Percentiles rank a stretch among this genome's conserved stretches.
Evolutionary conservation across 2,888 invertebrate genomes (phyloP).

Genomic region (Ophion ellenae): DNA sequence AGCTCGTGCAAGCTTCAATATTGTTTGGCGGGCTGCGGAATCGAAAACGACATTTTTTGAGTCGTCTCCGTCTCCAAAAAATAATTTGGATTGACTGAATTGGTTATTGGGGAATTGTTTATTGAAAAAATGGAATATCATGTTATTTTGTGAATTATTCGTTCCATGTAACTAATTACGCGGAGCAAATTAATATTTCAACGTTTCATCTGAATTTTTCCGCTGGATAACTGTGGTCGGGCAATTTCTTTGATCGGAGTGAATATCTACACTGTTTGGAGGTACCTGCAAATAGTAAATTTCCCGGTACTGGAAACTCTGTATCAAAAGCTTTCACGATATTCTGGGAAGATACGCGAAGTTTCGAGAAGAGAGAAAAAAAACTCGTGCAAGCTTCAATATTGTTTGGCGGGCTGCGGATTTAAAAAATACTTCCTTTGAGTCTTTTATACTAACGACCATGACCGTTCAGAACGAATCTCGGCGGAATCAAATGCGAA

Average conservation of each 20-base stretch:
- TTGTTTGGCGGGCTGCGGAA: neutral
- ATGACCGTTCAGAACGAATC: too few relatives aligned
- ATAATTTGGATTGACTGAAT: too few relatives aligned
- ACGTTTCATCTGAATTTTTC: neutral
- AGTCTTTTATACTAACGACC: too few relatives aligned
- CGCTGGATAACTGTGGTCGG: neutral
- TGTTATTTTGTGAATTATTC: neutral
- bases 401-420: neutral
- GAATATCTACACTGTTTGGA: neutral
- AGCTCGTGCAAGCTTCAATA: neutral
- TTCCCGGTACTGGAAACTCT: neutral
- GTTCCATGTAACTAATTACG: neutral
- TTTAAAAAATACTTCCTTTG: too few relatives aligned
- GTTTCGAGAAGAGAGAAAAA: neutral
- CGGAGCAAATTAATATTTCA: neutral
- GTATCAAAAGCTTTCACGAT: neutral
- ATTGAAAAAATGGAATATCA: neutral
- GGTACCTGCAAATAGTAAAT: neutral
- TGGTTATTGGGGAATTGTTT: too few relatives aligned
- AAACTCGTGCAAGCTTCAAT: neutral
- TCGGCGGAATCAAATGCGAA: too few relatives aligned
- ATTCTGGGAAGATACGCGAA: neutral
- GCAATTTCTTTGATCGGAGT: neutral
- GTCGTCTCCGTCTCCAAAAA: too few relatives aligned
- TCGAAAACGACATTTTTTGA: too few relatives aligned